Percentiles rank a stretch among this genome's conserved stretches.
phyloP scores from a whole-genome alignment of 2,797 vertebrate species.

The Pagetopsis macropterus region DNA sequence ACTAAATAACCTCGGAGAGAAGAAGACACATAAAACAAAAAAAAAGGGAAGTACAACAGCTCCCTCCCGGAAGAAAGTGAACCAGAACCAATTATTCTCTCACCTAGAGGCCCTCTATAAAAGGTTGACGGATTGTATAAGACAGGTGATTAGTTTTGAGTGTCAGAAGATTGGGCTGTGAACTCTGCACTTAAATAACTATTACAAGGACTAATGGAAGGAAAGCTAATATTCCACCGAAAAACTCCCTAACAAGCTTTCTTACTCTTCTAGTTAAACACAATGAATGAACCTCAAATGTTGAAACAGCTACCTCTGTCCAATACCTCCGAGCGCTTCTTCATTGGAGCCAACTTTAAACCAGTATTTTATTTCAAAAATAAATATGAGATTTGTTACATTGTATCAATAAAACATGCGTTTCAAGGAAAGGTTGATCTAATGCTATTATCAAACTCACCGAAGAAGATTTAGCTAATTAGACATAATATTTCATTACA shows the following conservation, averaged over 20 bases:
- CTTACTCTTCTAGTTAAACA: conserved; percentile 50
- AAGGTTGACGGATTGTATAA: conserved; percentile 71
- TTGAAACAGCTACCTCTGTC: conserved; percentile 55
- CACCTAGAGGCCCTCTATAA: conserved; percentile 68
- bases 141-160: conserved; percentile 76
- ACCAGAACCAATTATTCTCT: conserved; percentile 76
- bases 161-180: conserved; percentile 74
- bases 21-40: conserved; percentile 49
- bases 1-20: conserved; percentile 57
- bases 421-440: conserved; percentile 11
- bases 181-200: conserved; percentile 69
- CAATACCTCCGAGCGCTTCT: conserved; percentile 48
- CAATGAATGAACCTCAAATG: conserved; percentile 60
- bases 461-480: conserved; percentile 54
- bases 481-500: conserved; percentile 68
- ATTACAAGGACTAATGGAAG: conserved; percentile 60
- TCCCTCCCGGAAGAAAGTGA: conserved; percentile 65
- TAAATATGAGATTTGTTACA: neutral
- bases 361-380: neutral
- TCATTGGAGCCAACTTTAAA: conserved; percentile 4
- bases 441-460: conserved; percentile 20
- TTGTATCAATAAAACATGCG: neutral
- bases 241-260: conserved; percentile 65
- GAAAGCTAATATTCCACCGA: conserved; percentile 59
- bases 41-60: conserved; percentile 58